Conservation (phyloP, 35 echinoderm and acorn worm species). For the Diadema setosum region DNA sequence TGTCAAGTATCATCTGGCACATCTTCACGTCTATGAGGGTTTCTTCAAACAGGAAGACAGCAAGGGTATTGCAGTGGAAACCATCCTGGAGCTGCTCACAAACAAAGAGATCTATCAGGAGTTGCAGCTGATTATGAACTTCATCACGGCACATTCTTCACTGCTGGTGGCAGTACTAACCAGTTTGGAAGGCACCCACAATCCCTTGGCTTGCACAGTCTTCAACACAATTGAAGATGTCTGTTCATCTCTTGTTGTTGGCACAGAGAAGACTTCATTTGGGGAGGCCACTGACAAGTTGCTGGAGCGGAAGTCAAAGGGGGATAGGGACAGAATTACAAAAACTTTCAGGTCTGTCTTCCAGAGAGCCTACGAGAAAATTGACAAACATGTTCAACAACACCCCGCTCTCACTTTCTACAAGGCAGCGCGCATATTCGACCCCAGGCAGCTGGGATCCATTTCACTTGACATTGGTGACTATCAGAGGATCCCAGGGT, state of each 20-base stretch:
- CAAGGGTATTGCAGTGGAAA: constrained; percentile 49
- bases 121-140: constrained; percentile 21
- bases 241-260: background rate
- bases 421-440: constrained; percentile 50
- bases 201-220: constrained; percentile 55
- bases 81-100: constrained; percentile 33
- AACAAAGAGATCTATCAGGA: constrained; percentile 51
- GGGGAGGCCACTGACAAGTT: constrained; percentile 27
- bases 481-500: constrained; percentile 27
- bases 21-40: constrained; percentile 62
- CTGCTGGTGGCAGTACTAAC: constrained; percentile 27
- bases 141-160: constrained; percentile 19
- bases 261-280: constrained; percentile 25
- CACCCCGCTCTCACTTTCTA: constrained; percentile 35
- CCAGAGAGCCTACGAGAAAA: constrained; percentile 19
- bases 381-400: constrained; percentile 1
- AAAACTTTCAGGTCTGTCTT: constrained; percentile 53
- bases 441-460: constrained; percentile 34
- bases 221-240: constrained; percentile 31
- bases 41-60: constrained; percentile 61
- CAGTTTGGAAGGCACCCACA: constrained; percentile 18
- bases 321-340: background rate
- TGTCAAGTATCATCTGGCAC: constrained; percentile 38
- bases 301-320: background rate
- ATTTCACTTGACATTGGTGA: constrained; percentile 28